Percentiles rank a stretch among this genome's conserved stretches.
These are phyloP conservation scores for Halcyon chelicuti DNA, from an alignment of 2,797 vertebrate species.

Conservation along the genomic window DNA sequence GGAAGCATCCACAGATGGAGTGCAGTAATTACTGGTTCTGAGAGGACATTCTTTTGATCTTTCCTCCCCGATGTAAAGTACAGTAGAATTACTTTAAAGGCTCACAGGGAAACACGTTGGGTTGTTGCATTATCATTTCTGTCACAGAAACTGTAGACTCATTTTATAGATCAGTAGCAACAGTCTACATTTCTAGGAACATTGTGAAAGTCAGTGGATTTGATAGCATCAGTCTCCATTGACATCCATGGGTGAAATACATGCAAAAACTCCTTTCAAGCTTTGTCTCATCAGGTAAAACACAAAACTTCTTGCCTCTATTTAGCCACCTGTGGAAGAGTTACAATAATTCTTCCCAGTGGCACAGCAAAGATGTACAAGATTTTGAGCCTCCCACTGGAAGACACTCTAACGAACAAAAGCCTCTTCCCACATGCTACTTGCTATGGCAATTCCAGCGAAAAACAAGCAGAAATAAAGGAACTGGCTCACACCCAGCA, in stretches of 20 bases:
- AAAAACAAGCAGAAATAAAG: constrained; percentile 11
- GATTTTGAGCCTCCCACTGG: not conserved
- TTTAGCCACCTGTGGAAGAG: not conserved
- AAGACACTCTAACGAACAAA: not conserved
- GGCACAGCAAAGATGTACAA: not conserved
- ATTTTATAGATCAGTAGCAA: not conserved
- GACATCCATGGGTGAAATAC: not conserved
- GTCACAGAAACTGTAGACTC: not conserved
- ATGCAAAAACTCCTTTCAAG: not conserved
- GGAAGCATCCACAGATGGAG: not conserved
- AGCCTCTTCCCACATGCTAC: not conserved
- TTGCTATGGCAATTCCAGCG: not conserved
- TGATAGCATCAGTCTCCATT: not conserved
- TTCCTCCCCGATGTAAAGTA: not conserved
- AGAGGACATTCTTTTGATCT: not conserved
- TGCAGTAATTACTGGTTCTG: not conserved
- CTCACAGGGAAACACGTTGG: not conserved
- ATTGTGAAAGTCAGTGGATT: not conserved
- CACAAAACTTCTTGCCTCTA: not conserved
- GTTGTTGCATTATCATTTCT: not conserved
- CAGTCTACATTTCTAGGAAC: not conserved
- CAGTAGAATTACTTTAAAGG: not conserved
- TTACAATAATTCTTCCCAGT: not conserved
- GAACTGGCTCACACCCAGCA: constrained; percentile 12
- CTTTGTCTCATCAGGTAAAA: not conserved